Conservation (phyloP, 2,113 vertebrate genomes). For the Rynchops niger region DNA sequence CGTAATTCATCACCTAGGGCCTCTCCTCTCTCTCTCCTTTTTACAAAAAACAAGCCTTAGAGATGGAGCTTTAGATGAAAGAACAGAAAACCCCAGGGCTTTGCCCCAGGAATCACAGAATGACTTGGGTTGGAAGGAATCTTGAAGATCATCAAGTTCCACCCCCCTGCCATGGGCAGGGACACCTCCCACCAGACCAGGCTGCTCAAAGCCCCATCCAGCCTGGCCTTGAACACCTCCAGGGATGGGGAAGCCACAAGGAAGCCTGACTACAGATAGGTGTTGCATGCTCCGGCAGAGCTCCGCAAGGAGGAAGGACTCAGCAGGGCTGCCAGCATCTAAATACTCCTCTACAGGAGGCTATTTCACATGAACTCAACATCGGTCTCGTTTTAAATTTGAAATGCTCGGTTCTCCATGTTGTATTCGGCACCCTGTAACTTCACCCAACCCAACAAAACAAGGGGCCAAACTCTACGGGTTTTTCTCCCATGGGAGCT, state of each 20-base stretch:
- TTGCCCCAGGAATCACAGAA: neutral
- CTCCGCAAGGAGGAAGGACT: neutral
- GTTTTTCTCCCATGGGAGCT: neutral
- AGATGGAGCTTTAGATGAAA: neutral
- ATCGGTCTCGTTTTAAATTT: neutral
- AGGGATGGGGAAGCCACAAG: neutral
- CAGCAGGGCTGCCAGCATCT: neutral
- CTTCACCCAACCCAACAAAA: neutral
- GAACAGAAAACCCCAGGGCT: neutral
- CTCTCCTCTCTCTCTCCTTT: neutral
- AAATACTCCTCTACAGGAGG: neutral
- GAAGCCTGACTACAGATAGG: neutral
- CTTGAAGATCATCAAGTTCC: neutral
- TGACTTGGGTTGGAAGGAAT: neutral
- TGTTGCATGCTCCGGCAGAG: neutral
- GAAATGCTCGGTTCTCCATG: neutral
- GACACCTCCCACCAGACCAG: neutral
- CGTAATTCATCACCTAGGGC: neutral
- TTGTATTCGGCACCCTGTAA: neutral
- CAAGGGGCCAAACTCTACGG: accelerated
- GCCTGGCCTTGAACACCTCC: neutral
- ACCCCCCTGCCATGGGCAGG: neutral
- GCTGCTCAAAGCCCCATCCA: neutral
- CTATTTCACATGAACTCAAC: neutral
- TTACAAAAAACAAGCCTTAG: neutral